Base-by-base conservation (phyloP, 64 coral and sea anemone species). In the Montipora cactus region DNA sequence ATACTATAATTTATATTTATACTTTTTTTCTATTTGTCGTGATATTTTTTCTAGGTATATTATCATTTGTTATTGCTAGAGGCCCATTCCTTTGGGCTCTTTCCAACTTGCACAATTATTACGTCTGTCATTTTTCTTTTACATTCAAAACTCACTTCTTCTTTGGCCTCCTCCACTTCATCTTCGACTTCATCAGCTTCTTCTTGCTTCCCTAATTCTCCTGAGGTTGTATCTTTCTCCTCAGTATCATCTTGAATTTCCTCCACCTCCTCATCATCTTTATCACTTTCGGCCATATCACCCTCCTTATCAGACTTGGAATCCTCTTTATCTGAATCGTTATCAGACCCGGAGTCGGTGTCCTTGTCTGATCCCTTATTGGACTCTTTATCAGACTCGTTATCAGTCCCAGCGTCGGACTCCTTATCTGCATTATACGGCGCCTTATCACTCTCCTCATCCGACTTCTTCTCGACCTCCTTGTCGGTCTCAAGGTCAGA, bases 221-320 rank as follows among this genome's bases (percentile, higher is more conserved):
- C 58, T 21, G 21, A 46, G 9, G n/a, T 83, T 9, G 22, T 28
- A 48, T 75, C 70, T 69, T 93, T 87, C 14, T 74, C 77, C 23
- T 89, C 87, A 47, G 85, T 89, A 52, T 79, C 84, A 79, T 93
- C 92, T 70, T 88, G 83, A 68, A 88, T 88, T 20, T 87, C 92
- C 20, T 88, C 92, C 44, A 14, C 61, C 14, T 88, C 92, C 49
- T 44, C 55, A 13, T 93, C 83, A 14, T 79, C 68, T 82, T 77
- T 52, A 28, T 89, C 87, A 71, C 62, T 69, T 49, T 87, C 53
- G 53, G 53, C 69, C 45, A 49, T 47, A 48, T 87, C 66, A 71
- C 2, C 62, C 59, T 58, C 59, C 7, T 59, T 83, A 11, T 51
- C 83, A 15, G 66, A 64, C 18, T 46, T 50, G 46, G 62, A 45